These are phyloP conservation scores for Thereva unica DNA, from an alignment of 2,888 invertebrate genomes.

Conservation along the genomic window DNA sequence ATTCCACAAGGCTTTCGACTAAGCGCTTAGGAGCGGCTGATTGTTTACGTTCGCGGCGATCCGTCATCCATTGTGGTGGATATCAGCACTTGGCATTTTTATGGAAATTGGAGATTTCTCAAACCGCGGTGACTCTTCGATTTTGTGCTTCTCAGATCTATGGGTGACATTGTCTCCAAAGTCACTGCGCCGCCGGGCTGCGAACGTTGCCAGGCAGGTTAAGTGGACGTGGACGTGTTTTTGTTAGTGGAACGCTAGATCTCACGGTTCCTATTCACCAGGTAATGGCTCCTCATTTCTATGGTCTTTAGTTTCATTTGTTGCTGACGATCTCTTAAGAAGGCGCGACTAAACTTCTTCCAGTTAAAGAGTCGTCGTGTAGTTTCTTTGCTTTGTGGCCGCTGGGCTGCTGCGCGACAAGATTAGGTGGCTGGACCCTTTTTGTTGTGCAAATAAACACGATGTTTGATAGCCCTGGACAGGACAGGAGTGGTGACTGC, in stretches of 20 bases:
- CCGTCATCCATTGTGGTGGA: constrained; percentile 26
- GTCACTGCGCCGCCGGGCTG: constrained; percentile 1
- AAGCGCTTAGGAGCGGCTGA: constrained; percentile 13
- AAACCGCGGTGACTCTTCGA: constrained; percentile 10
- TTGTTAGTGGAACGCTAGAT: constrained; percentile 10
- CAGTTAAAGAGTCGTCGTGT: constrained; percentile 2
- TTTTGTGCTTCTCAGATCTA: constrained; percentile 4
- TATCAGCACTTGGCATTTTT: constrained; percentile 32
- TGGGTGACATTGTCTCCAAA: constrained; percentile 19
- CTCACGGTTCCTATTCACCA: constrained; percentile 24
- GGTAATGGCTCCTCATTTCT: constrained; percentile 23
- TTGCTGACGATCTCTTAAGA: constrained; percentile 3
- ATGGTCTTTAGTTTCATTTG: neutral
- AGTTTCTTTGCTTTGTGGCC: constrained; percentile 11
- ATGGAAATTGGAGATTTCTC: constrained; percentile 24
- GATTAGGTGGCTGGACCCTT: constrained; percentile 28
- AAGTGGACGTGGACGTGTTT: neutral
- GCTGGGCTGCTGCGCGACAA: constrained; percentile 21
- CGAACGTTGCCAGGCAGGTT: constrained; percentile 17
- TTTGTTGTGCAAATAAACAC: constrained; percentile 29
- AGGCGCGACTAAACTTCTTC: neutral
- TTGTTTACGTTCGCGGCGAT: constrained; percentile 19
- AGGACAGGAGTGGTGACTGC: constrained; percentile 9
- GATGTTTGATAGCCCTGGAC: constrained; percentile 9
- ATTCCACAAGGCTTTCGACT: too few relatives aligned